Percentiles rank a stretch among this genome's conserved stretches.
Conservation (phyloP, 2,888 invertebrate species). For the Cyaniris semiargus region DNA sequence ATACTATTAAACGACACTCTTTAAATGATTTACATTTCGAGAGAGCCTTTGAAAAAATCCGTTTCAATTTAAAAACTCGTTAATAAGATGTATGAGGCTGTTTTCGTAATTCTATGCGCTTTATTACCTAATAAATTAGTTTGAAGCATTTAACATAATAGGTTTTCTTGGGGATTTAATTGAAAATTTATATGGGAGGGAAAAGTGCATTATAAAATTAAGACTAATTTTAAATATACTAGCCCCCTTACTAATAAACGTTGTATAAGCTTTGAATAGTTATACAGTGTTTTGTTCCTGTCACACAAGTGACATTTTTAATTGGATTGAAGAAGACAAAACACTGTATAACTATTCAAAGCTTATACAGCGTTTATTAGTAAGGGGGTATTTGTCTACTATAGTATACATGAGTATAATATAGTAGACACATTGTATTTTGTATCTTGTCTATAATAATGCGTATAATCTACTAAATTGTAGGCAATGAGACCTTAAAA, state of each 20-base stretch:
- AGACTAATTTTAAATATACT: not conserved
- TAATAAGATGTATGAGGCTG: conserved; percentile 15
- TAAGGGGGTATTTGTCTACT: too few species aligned
- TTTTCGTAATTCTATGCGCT: not conserved
- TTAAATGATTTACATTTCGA: conserved; percentile 18
- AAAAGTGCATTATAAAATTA: not conserved
- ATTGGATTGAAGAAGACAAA: too few species aligned
- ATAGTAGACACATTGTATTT: too few species aligned
- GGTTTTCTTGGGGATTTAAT: not conserved
- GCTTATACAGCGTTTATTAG: too few species aligned
- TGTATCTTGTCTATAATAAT: not conserved
- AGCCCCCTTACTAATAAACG: too few species aligned
- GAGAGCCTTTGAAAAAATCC: not conserved
- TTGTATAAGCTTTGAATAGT: too few species aligned
- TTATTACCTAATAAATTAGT: conserved; percentile 3
- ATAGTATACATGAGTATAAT: too few species aligned
- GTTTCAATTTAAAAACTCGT: conserved; percentile 24
- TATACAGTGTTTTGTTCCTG: too few species aligned
- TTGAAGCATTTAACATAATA: not conserved
- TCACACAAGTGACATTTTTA: too few species aligned
- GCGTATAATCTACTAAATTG: not conserved
- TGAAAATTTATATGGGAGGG: not conserved
- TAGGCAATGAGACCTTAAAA: not conserved
- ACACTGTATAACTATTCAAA: too few species aligned
- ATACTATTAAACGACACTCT: conserved; percentile 17